phyloP scores from a whole-genome alignment of 2,888 invertebrate species.

The Neoitamus cyanurus region DNA sequence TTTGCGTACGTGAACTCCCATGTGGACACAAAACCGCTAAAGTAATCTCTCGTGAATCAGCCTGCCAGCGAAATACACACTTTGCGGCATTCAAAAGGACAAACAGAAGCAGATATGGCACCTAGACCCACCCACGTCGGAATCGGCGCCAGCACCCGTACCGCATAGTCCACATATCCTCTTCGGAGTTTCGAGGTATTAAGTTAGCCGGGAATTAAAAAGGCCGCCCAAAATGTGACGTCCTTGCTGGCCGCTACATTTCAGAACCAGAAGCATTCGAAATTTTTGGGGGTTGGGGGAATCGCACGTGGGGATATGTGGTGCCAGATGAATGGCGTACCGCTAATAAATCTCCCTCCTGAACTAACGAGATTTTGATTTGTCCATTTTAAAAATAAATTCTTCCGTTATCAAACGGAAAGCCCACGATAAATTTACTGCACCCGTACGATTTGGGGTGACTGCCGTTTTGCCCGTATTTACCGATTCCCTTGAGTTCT shows the following conservation, averaged over 20 bases:
- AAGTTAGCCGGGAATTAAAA: constrained; percentile 31
- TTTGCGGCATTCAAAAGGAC: constrained; percentile 32
- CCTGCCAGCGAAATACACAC: constrained; percentile 28
- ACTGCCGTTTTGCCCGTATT: not conserved
- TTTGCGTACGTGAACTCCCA: constrained; percentile 27
- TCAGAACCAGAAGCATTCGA: not conserved
- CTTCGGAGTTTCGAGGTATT: not conserved
- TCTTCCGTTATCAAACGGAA: constrained; percentile 41
- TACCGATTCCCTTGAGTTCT: constrained; percentile 15
- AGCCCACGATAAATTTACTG: constrained; percentile 20
- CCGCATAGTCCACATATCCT: not conserved
- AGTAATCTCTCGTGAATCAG: constrained; percentile 26
- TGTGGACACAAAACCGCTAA: constrained; percentile 41
- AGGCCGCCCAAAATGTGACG: not conserved
- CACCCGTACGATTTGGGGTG: not conserved
- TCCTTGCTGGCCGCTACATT: not conserved
- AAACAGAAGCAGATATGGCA: not conserved
- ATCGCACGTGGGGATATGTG: not conserved
- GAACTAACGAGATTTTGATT: constrained; percentile 45
- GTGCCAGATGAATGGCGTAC: not conserved
- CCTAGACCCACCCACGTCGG: not conserved
- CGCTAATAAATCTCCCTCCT: constrained; percentile 31
- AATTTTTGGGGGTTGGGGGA: not conserved
- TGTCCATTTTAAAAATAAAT: constrained; percentile 46
- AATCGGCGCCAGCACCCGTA: too few relatives aligned